These are phyloP conservation scores for Gorsachius magnificus DNA, from an alignment of 2,797 vertebrate species.

Conservation along the genomic window DNA sequence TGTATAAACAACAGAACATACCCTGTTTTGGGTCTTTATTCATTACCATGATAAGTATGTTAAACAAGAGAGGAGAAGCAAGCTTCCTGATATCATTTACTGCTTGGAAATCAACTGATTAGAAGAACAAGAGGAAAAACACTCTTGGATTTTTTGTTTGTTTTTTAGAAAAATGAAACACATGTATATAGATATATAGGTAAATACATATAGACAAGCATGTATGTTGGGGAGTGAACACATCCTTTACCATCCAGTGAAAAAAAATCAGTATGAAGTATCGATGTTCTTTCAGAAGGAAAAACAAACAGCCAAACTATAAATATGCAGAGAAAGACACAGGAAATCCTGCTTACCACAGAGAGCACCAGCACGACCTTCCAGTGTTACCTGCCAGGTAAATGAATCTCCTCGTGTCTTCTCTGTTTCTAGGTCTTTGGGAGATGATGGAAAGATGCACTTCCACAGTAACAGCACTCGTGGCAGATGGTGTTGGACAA, in stretches of 20 bases:
- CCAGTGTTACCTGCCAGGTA: conserved; percentile 93
- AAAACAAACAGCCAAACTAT: background rate
- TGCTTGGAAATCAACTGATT: background rate
- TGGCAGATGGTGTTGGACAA: conserved; percentile 85
- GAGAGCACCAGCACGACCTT: conserved; percentile 89
- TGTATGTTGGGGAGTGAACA: background rate
- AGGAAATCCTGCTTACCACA: conserved; percentile 70
- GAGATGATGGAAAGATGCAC: conserved; percentile 87
- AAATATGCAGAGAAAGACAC: background rate
- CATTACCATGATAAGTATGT: background rate
- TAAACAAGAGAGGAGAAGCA: background rate
- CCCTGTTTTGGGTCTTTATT: background rate
- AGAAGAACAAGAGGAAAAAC: background rate
- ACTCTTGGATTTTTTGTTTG: background rate
- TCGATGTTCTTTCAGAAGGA: background rate
- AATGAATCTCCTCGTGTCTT: conserved; percentile 89
- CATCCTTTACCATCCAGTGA: background rate
- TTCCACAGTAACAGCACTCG: conserved; percentile 87
- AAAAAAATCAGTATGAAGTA: background rate
- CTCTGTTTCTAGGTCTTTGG: conserved; percentile 89
- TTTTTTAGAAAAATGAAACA: background rate
- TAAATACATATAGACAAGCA: background rate
- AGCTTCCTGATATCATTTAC: background rate
- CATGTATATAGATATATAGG: accelerated
- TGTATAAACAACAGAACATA: background rate